phyloP scores from a whole-genome alignment of 2,888 invertebrate genomes.

The Eilema depressum region DNA sequence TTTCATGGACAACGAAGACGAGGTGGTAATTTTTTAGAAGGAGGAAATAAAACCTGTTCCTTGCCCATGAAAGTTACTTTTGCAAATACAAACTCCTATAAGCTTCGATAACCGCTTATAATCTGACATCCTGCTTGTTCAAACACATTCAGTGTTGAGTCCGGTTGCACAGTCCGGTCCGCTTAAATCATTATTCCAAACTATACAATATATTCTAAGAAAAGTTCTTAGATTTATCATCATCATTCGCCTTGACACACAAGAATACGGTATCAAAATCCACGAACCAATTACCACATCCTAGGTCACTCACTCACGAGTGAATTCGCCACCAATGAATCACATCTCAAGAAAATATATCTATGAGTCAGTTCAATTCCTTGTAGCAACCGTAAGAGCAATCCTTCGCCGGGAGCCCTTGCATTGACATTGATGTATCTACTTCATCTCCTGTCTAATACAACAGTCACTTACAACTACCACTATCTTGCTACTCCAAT shows the following conservation, averaged over 20 bases:
- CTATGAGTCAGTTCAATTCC: slow-evolving; percentile 25
- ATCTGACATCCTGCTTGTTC: background rate
- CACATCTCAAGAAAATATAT: slow-evolving; percentile 31
- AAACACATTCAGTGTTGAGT: background rate
- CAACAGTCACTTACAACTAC: slow-evolving; percentile 31
- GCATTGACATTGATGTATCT: slow-evolving; percentile 51
- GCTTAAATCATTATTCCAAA: background rate
- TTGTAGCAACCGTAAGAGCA: slow-evolving; percentile 30
- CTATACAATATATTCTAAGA: background rate
- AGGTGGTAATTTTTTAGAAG: background rate
- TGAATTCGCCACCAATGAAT: slow-evolving; percentile 42
- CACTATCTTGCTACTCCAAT: slow-evolving; percentile 30
- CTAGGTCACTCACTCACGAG: slow-evolving; percentile 15
- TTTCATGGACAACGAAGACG: no score
- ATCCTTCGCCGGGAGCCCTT: slow-evolving; percentile 47
- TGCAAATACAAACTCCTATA: background rate
- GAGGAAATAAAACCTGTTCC: background rate
- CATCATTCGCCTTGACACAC: slow-evolving; percentile 7
- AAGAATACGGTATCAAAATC: slow-evolving; percentile 10
- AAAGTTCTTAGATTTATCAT: background rate
- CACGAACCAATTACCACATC: slow-evolving; percentile 23
- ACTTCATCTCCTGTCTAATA: slow-evolving; percentile 45
- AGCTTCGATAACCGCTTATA: background rate
- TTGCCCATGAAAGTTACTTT: background rate
- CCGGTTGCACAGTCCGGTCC: background rate